These are phyloP conservation scores for Ericerus pela DNA, from an alignment of 1,140 invertebrate species.

Conservation along the genomic window DNA sequence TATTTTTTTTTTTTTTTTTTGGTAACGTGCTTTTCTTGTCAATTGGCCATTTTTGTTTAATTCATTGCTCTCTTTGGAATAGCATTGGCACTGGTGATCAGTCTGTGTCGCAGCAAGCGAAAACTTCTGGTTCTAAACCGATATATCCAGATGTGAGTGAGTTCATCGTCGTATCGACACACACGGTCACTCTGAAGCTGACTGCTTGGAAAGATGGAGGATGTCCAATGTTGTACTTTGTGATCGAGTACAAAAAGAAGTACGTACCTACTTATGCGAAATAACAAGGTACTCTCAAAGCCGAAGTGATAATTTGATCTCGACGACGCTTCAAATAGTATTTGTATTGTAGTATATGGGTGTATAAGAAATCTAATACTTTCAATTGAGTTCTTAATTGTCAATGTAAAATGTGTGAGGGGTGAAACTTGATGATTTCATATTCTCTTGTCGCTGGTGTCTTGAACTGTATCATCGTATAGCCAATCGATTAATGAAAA, in stretches of 20 bases:
- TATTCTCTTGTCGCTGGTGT: no score
- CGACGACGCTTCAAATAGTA: no score
- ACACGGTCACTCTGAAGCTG: constrained; percentile 77
- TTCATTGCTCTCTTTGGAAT: constrained; percentile 20
- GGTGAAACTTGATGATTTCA: no score
- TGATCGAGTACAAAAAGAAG: constrained; percentile 89
- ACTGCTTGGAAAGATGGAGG: constrained; percentile 87
- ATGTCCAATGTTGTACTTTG: constrained; percentile 89
- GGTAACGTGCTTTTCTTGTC: neutral
- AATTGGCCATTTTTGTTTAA: constrained; percentile 11
- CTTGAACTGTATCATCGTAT: no score
- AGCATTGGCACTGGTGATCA: constrained; percentile 80
- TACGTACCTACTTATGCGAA: constrained; percentile 33
- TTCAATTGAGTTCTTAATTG: no score
- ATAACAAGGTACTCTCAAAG: no score
- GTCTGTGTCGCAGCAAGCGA: constrained; percentile 68
- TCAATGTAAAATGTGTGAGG: no score
- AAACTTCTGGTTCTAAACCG: constrained; percentile 76
- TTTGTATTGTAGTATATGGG: no score
- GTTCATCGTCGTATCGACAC: constrained; percentile 81
- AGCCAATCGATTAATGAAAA: no score
- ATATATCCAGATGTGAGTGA: constrained; percentile 74
- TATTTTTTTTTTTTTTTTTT: neutral
- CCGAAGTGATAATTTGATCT: no score
- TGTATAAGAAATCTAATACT: no score